Evolutionary conservation across 2,888 invertebrate genomes (phyloP), one percentile per base, ranked within the genome.

Genomic region (Sinopyrophorus schimmeli): DNA sequence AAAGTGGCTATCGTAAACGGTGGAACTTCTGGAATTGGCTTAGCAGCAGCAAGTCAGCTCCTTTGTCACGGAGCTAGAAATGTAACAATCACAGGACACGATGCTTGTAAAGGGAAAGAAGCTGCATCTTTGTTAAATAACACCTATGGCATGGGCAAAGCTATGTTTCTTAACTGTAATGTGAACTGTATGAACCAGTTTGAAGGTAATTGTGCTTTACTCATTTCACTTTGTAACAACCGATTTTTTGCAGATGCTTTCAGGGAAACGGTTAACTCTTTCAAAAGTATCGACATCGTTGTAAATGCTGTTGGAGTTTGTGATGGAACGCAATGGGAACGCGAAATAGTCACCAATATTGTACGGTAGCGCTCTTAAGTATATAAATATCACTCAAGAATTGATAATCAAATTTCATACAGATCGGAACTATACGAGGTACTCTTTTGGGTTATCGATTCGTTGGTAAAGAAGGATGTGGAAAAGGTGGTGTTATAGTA

Each of bases 401-500:
- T n/a, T n/a, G 18, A 9, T 30, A 21, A 17, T 20, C 3, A 1
- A 3, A 3, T 21, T 4, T 3, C 55, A 66, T 67, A 51, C 62
- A 71, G 67, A 62, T 67, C 48, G 76, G 74, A 7, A 67, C 71
- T 4, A 68, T 75, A 17, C 60, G 71, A 7, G 72, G 71, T 3
- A 70, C 68, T 1, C 48, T 70, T 9, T 57, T 76, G 16, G 75
- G 70, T 1, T 61, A 75, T 40, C 63, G 74, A 34, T 68, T 73
- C 60, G 65, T 77, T 60, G 68, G 74, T 10, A 70, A 65, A 46
- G 69, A 74, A 57, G 68, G 67, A 9, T 66, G 67, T 3, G 74
- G 74, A 5, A 58, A 60, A 17, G 78, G 79, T 1, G 80, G 80
- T 4, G 71, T 76, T 5, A 71, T 81, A 38, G 68, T 81, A 3